phyloP scores from a whole-genome alignment of 2,797 vertebrate species.

The Spizella passerina region DNA sequence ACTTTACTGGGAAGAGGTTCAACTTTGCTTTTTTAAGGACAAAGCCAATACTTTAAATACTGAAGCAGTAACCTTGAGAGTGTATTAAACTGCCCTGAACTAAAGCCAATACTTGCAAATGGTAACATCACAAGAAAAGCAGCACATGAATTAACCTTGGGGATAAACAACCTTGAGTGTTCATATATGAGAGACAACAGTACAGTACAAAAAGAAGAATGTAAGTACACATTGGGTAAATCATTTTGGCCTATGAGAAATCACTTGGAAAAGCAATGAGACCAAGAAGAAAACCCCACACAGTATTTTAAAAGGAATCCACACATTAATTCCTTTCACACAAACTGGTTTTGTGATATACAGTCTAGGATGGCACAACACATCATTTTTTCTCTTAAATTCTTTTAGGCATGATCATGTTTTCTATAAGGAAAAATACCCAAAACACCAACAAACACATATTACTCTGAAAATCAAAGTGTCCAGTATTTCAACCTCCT shows the following conservation, averaged over 20 bases:
- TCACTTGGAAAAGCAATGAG: not conserved
- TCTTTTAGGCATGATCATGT: not conserved
- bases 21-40: not conserved
- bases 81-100: slow-evolving; percentile 4
- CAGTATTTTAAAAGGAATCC: not conserved
- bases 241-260: not conserved
- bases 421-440: not conserved
- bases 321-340: not conserved
- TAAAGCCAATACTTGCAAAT: not conserved
- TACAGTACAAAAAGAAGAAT: not conserved
- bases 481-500: not conserved
- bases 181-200: not conserved
- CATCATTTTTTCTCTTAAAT: not conserved
- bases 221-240: not conserved
- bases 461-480: not conserved
- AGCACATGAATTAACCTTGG: not conserved
- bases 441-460: not conserved
- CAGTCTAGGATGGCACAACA: not conserved
- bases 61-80: not conserved
- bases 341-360: not conserved
- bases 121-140: not conserved
- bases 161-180: not conserved
- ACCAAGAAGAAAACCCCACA: not conserved
- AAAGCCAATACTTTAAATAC: not conserved
- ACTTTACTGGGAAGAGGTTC: not conserved